Evolutionary conservation across 2,797 vertebrate species (phyloP).

Genomic region (Micromesistius poutassou): DNA sequence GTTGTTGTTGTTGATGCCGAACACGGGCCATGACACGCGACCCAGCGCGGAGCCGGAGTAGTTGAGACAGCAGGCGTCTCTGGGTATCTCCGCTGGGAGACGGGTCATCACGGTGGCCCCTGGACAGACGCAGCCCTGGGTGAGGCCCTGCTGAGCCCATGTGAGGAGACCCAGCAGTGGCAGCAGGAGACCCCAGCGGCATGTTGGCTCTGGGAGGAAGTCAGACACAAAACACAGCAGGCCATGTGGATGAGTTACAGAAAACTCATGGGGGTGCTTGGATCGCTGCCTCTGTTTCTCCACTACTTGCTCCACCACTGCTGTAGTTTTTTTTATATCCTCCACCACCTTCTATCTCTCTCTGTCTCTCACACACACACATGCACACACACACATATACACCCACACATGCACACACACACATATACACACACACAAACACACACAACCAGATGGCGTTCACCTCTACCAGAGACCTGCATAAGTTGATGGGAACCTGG

Average conservation of each 20-base stretch:
- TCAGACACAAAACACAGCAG: neutral
- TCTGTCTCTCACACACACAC: neutral
- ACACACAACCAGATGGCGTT: slow-evolving; percentile 30
- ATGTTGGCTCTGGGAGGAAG: neutral
- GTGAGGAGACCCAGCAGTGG: slow-evolving; percentile 29
- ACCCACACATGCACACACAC: no score
- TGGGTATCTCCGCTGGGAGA: slow-evolving; percentile 57
- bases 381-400: neutral
- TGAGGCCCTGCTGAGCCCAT: slow-evolving; percentile 50
- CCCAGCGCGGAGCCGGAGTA: slow-evolving; percentile 75
- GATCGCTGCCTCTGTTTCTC: neutral
- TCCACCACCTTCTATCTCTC: neutral
- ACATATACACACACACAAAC: slow-evolving; percentile 6
- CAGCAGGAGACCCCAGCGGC: neutral
- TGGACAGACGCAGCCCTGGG: slow-evolving; percentile 73
- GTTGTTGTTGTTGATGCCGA: slow-evolving; percentile 54
- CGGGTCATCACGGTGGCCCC: slow-evolving; percentile 57
- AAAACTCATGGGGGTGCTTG: neutral
- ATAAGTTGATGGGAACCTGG: slow-evolving; percentile 34
- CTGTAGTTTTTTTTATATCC: neutral
- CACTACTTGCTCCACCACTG: neutral
- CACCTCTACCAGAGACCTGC: slow-evolving; percentile 32
- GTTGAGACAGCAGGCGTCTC: slow-evolving; percentile 80
- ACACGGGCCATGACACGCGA: slow-evolving; percentile 70
- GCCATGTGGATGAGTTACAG: neutral